Percentiles rank a stretch among this genome's conserved stretches.
Conservation (phyloP, 2,113 vertebrate species). For the Aphyosemion australe region DNA sequence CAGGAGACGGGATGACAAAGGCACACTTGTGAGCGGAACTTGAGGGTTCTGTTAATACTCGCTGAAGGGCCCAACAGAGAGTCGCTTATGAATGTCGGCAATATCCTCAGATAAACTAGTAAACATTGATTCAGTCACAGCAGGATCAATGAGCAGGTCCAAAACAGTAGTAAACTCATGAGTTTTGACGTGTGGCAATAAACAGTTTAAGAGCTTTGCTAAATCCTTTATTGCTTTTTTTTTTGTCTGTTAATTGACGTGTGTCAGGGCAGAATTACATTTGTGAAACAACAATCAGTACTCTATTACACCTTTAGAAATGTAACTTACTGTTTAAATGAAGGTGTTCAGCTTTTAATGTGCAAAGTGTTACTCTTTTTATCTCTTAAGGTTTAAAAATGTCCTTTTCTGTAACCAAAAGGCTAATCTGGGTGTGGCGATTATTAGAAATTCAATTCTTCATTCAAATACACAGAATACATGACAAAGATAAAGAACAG, state of each 20-base stretch:
- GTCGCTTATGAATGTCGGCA: neutral
- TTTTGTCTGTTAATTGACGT: neutral
- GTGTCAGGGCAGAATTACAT: too few relatives aligned
- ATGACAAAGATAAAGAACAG: too few relatives aligned
- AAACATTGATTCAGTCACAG: neutral
- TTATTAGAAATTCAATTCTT: too few relatives aligned
- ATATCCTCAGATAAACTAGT: neutral
- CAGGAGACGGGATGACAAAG: neutral
- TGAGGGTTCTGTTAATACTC: slow-evolving; percentile 8
- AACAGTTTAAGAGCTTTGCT: neutral
- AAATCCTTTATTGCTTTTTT: neutral
- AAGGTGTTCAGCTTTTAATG: too few relatives aligned
- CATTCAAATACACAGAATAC: too few relatives aligned
- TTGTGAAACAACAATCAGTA: too few relatives aligned
- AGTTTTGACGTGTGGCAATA: neutral
- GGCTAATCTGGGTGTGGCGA: too few relatives aligned
- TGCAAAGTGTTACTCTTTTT: too few relatives aligned
- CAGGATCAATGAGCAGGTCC: neutral
- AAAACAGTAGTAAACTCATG: neutral
- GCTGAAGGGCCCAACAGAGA: neutral
- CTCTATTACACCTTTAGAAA: too few relatives aligned
- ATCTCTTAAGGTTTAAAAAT: too few relatives aligned
- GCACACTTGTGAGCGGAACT: neutral
- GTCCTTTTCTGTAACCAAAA: too few relatives aligned
- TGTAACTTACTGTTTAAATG: too few relatives aligned